A percentile compares a stretch with the other conserved stretches of the same genome.
Evolutionary conservation across 2,888 invertebrate species (phyloP).

Genomic region (Alviniconcha strummeri): DNA sequence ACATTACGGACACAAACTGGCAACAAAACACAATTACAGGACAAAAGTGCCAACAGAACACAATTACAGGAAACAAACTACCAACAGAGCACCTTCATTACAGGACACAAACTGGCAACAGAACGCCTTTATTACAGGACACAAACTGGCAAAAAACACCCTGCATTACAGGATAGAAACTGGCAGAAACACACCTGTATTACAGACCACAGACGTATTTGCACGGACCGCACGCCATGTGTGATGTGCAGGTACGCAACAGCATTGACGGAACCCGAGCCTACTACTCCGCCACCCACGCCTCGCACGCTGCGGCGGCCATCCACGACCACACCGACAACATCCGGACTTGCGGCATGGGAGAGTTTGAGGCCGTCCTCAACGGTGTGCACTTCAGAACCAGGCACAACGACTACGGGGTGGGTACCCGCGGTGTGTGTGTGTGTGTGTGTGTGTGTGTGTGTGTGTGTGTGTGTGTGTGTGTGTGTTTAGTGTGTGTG

Average conservation of each 20-base stretch:
- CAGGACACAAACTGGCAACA: too few species aligned
- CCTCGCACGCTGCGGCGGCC: conserved; percentile 7
- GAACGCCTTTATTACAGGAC: too few species aligned
- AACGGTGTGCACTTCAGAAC: conserved; percentile 53
- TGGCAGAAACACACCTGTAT: too few species aligned
- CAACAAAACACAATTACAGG: too few species aligned
- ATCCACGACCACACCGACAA: conserved; percentile 29
- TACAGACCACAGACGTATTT: too few species aligned
- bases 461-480: conserved; percentile 6
- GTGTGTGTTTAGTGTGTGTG: not conserved
- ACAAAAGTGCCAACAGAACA: too few species aligned
- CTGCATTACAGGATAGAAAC: too few species aligned
- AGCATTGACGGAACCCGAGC: conserved; percentile 20
- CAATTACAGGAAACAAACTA: too few species aligned
- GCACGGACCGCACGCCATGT: too few species aligned
- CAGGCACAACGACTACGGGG: conserved; percentile 26
- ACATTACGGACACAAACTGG: too few species aligned
- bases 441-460: conserved; percentile 11
- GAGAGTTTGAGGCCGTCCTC: conserved; percentile 27
- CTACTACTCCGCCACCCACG: conserved; percentile 23
- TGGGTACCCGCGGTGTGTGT: not conserved
- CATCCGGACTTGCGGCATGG: conserved; percentile 29
- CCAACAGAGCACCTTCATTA: too few species aligned
- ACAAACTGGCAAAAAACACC: too few species aligned
- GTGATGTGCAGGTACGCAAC: conserved; percentile 8